A percentile compares a stretch with the other conserved stretches of the same genome.
These are phyloP conservation scores for Drosophila meridionalis DNA, from an alignment of 2,888 invertebrate genomes.

Conservation along the genomic window DNA sequence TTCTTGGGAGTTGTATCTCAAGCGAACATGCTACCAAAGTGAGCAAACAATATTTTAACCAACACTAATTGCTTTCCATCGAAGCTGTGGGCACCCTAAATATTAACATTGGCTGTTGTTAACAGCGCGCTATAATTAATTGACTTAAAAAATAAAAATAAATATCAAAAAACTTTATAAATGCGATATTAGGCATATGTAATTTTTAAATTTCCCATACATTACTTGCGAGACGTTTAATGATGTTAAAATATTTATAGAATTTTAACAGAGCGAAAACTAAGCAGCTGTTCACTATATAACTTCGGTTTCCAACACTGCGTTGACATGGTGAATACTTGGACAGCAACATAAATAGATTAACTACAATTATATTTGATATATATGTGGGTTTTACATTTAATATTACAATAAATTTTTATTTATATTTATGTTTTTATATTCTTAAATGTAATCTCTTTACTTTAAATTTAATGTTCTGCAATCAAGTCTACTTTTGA, in stretches of 20 bases:
- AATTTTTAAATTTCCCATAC: neutral
- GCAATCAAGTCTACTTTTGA: neutral
- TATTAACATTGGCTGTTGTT: conserved; percentile 16
- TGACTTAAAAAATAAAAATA: neutral
- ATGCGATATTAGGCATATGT: too few relatives aligned
- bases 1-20: conserved; percentile 46
- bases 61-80: conserved; percentile 14
- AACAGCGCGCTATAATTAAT: conserved; percentile 14
- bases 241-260: neutral
- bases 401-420: neutral
- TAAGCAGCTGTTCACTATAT: conserved; percentile 19
- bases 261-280: neutral
- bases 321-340: neutral
- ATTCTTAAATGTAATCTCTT: neutral
- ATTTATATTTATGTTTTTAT: too few relatives aligned
- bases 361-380: neutral
- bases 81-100: conserved; percentile 27
- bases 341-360: neutral
- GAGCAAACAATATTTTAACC: conserved; percentile 27
- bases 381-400: neutral
- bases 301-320: neutral
- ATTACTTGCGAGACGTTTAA: neutral
- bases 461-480: neutral
- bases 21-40: conserved; percentile 36
- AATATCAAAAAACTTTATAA: too few relatives aligned